Evolutionary conservation across 2,888 invertebrate genomes (phyloP), one percentile per base, ranked within the genome.

Genomic region (Saturnia pavonia): DNA sequence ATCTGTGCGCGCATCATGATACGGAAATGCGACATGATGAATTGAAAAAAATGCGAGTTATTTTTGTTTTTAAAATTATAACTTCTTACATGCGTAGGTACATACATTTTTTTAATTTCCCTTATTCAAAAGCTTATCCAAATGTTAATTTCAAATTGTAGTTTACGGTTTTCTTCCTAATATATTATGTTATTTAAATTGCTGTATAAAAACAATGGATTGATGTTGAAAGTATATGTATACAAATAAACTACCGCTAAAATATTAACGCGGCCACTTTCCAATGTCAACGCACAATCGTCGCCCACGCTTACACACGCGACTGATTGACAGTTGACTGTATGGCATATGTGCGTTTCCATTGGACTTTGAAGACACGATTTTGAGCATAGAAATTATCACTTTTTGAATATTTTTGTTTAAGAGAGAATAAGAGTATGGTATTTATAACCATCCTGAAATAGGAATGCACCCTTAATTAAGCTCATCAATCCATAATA

Each of bases 261-360:
- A 84, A 83, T 80, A 83, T 84, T 82, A 81, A 81, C 81, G 78
- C 78, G 81, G 76, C 79, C 83, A 86, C 90, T 91, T 91, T 90
- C 90, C 88, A 88, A 88, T 89, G 88, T 88, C 86, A 85, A 84
- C 86, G 85, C 82, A 84, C 84, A 83, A 82, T 83, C 85, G 81
- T 75, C 86, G 80, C 90, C 90, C 86, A 90, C 90, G 82, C 81
- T 70, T 81, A 81, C 81, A 75, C 79, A 75, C 67, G 72, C 72
- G 75, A 68, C 73, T 83, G 90, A 90, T 88, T 90, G 91, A 91
- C 91, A 87, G 84, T 82, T 83, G 85, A 82, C 79, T 79, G 79
- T 77, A 73, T 71, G 63, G 76, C 73, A 69, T 71, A 72, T 40
- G 73, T 72, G 71, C 69, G 85, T 78, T 75, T 82, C 78, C 91